Base-by-base conservation (phyloP, 2,113 vertebrate genomes). In the Gobio gobio region DNA sequence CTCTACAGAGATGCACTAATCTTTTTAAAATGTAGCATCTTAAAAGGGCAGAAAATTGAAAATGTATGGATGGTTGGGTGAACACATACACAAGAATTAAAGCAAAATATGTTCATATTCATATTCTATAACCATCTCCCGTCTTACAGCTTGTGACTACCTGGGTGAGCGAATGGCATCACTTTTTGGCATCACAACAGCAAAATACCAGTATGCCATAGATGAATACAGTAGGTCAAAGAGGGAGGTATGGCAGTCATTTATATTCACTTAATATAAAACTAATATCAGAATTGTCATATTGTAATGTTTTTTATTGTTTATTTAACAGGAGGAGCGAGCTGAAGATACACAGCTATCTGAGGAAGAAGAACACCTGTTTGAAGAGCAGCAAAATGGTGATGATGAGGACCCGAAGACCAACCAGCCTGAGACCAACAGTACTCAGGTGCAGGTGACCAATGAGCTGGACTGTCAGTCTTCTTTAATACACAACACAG, bases 191-290 rank as follows among this genome's bases (percentile, higher is more conserved):
- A 97, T 99, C 89, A 99, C 97, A 80, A 97, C 97, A 70, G 96
- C 98, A 80, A 99, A 99, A 91, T 99, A 99, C 91, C 98, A 99
- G 0, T 99, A 99, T 83, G 98, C 98, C 85, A 98, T 99, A 40
- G 97, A 99, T 86, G 97, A 99, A 87, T 98, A 99, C 91, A 97
- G 98, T 95, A 95, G 97, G 91, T 97, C 97, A 93, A 98, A 98
- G 94, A 97, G 96, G 88, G 97, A 99, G 96, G 97, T 99, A 83
- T 58, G 47, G 43, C 10, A 36, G 3, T 58, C 14, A 10, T 43
- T n/a, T 20, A 10, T 45, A 8, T 72, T 58, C 29, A 7, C 22
- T 14, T 10, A 8, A 58, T 58, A 29, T 58, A 12, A 40, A 33
- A 33, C 18, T 56, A 56, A 8, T 56, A 10, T 54, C 74, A 76